Percentiles rank a stretch among this genome's conserved stretches.
These are phyloP conservation scores for Gorsachius magnificus DNA, from an alignment of 2,797 vertebrate species.

Conservation along the genomic window DNA sequence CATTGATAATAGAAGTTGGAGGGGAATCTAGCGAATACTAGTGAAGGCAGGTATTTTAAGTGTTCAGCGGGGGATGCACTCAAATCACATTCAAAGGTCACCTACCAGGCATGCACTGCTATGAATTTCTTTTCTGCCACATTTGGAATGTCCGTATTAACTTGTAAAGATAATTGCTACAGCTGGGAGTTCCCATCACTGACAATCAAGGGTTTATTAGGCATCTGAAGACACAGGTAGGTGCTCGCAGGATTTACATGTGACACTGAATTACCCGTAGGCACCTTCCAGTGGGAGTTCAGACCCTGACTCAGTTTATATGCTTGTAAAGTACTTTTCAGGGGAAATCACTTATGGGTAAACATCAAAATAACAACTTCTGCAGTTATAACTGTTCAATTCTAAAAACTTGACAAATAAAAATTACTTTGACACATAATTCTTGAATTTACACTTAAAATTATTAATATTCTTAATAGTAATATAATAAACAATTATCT, in stretches of 20 bases:
- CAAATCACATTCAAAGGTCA: neutral
- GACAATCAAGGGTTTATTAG: neutral
- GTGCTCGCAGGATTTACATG: neutral
- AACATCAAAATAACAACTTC: neutral
- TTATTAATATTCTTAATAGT: neutral
- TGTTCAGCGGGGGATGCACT: neutral
- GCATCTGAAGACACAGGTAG: neutral
- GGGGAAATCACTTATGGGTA: neutral
- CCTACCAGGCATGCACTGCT: neutral
- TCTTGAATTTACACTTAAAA: neutral
- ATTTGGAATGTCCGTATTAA: neutral
- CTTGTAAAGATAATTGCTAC: conserved; percentile 45
- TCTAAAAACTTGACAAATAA: neutral
- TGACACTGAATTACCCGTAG: neutral
- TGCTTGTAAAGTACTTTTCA: neutral
- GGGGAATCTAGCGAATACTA: neutral
- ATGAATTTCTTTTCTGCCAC: neutral
- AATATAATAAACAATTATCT: neutral
- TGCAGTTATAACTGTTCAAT: neutral
- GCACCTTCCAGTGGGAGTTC: neutral
- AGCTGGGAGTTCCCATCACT: conserved; percentile 14
- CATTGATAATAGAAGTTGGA: neutral
- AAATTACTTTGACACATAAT: neutral
- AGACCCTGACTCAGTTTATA: neutral
- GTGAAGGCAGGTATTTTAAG: neutral